Base-by-base conservation (phyloP, 2,888 invertebrate genomes). In the Incurvaria masculella region DNA sequence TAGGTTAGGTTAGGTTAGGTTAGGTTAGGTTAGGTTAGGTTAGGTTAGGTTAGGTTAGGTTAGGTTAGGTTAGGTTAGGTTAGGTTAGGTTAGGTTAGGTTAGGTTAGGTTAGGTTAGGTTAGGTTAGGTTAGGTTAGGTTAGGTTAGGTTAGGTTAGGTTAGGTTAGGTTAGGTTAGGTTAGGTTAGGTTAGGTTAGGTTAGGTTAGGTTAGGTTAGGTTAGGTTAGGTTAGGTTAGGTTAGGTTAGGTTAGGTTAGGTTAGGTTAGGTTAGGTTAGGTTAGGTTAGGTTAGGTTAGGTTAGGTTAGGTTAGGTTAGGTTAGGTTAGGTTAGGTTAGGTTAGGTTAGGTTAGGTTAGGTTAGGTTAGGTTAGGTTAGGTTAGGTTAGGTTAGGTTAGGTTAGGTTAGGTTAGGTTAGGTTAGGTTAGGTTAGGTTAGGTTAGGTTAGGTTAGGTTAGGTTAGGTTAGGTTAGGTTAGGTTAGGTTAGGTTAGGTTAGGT, bases 381-480 rank as follows among this genome's bases (percentile, higher is more conserved):
- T 51, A 45, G 45, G 49, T 45, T 49, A 45, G 45, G 49, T 45
- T 49, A 45, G 45, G 49, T 45, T 49, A 45, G 45, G 49, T 45
- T 49, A 45, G 45, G 46, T 44, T 43, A 41, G 47, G 46, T 41
- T 44, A 42, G 42, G 47, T 39, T 50, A 42, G 45, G 47, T 45
- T 50, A 45, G 42, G 47, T 46, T 45, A 49, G 43, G 49, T 49
- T 47, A 46, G 48, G 52, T 46, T 49, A 46, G 46, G 52, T 47
- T 48, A 48, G 44, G 49, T 49, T 52, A 50, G 50, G 52, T 49
- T 52, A 50, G 48, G 52, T 47, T 52, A 49, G 50, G 51, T 49
- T 53, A 51, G 49, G 51, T 50, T 53, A 51, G 53, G 53, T 53
- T 53, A 51, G 53, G 53, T 53, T 53, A 50, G 53, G 52, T 53